Evolutionary conservation across 1,140 invertebrate genomes (phyloP).

Genomic region (Ditylenchus dipsaci): DNA sequence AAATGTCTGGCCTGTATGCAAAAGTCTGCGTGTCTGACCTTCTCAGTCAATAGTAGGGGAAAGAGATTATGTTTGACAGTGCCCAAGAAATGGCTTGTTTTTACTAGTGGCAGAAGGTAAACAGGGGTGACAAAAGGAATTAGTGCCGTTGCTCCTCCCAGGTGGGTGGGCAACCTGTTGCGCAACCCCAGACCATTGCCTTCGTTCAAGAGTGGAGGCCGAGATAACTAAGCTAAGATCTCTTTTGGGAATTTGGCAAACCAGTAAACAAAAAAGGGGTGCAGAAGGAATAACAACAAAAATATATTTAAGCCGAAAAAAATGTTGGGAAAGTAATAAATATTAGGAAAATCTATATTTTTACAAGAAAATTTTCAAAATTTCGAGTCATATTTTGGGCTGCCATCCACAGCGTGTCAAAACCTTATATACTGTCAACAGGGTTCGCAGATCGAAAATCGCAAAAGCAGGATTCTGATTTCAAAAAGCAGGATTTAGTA

Average conservation of each 20-base stretch:
- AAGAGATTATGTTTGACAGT: neutral
- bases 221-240: no score
- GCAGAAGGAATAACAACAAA: no score
- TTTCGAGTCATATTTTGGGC: no score
- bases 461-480: no score
- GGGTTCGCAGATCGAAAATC: no score
- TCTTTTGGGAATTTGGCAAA: neutral
- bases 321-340: no score
- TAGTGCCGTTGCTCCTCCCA: neutral
- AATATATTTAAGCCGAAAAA: no score
- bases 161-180: neutral
- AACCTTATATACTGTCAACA: no score
- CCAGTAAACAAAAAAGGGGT: neutral
- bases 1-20: neutral
- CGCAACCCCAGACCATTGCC: neutral
- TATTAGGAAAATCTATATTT: no score
- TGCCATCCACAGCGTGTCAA: no score
- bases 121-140: neutral
- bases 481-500: no score
- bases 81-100: neutral
- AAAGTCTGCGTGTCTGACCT: neutral
- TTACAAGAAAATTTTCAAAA: no score
- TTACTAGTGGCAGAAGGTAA: neutral
- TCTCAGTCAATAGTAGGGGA: neutral
- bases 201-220: neutral